These are phyloP conservation scores for Butastur rufipennis DNA, from an alignment of 2,113 vertebrate genomes.

Conservation along the genomic window DNA sequence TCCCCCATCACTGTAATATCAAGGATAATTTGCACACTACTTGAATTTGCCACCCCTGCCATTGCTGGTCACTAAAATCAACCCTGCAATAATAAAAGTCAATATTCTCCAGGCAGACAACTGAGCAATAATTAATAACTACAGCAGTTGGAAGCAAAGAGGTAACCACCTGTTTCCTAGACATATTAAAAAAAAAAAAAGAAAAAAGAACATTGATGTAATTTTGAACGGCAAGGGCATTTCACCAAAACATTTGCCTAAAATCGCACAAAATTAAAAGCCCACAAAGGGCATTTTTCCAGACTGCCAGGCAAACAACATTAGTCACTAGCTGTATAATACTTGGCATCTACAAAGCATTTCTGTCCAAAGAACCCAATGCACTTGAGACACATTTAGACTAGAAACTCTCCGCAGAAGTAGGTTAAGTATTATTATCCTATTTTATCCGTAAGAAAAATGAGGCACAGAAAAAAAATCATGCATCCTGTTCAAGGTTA, in stretches of 20 bases:
- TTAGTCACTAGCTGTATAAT: not conserved
- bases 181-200: not conserved
- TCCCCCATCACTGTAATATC: not conserved
- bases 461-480: not conserved
- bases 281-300: conserved; percentile 23
- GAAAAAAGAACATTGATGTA: not conserved
- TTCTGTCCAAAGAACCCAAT: conserved; percentile 26
- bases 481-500: not conserved
- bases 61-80: not conserved
- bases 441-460: not conserved
- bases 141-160: not conserved
- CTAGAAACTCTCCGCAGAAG: conserved; percentile 13
- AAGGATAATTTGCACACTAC: not conserved
- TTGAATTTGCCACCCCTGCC: not conserved
- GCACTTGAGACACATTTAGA: conserved; percentile 41
- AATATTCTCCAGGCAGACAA: not conserved
- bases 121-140: conserved; percentile 15
- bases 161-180: not conserved
- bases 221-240: conserved; percentile 4
- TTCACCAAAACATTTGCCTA: conserved; percentile 5
- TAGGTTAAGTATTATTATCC: conserved; percentile 34
- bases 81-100: not conserved
- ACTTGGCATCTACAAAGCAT: not conserved
- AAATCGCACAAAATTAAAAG: not conserved
- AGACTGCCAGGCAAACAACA: conserved; percentile 25